These are phyloP conservation scores for Choristoneura rosaceana DNA, from an alignment of 2,888 invertebrate genomes.

Conservation along the genomic window DNA sequence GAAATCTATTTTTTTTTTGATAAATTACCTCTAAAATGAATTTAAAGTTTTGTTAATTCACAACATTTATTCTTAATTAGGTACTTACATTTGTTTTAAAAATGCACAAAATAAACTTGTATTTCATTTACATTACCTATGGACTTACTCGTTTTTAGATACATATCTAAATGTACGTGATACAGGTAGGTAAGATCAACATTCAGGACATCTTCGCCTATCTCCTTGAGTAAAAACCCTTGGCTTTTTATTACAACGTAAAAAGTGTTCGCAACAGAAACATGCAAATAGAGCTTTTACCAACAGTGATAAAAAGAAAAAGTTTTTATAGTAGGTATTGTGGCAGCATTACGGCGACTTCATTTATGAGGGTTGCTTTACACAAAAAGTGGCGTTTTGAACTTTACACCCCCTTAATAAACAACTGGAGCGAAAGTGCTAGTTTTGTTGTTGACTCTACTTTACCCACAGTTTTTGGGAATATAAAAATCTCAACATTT, in stretches of 20 bases:
- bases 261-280: slow-evolving; percentile 38
- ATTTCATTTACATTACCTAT: no score
- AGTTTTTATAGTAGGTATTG: slow-evolving; percentile 40
- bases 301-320: slow-evolving; percentile 39
- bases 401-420: slow-evolving; percentile 31
- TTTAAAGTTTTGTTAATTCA: no score
- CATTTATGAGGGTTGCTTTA: slow-evolving; percentile 41
- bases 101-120: no score
- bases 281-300: slow-evolving; percentile 41
- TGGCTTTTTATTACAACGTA: slow-evolving; percentile 32
- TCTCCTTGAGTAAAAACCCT: slow-evolving; percentile 30
- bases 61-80: no score
- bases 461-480: not conserved
- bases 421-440: slow-evolving; percentile 19
- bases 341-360: slow-evolving; percentile 34
- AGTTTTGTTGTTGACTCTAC: slow-evolving; percentile 29
- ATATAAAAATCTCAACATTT: not conserved
- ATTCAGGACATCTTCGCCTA: slow-evolving; percentile 30
- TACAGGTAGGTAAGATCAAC: slow-evolving; percentile 24
- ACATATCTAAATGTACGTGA: not conserved
- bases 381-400: slow-evolving; percentile 38
- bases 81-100: no score
- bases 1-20: no score
- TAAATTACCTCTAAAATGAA: no score
- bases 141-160: no score